These are phyloP conservation scores for Myxocyprinus asiaticus DNA, from an alignment of 2,113 vertebrate genomes.

Conservation along the genomic window DNA sequence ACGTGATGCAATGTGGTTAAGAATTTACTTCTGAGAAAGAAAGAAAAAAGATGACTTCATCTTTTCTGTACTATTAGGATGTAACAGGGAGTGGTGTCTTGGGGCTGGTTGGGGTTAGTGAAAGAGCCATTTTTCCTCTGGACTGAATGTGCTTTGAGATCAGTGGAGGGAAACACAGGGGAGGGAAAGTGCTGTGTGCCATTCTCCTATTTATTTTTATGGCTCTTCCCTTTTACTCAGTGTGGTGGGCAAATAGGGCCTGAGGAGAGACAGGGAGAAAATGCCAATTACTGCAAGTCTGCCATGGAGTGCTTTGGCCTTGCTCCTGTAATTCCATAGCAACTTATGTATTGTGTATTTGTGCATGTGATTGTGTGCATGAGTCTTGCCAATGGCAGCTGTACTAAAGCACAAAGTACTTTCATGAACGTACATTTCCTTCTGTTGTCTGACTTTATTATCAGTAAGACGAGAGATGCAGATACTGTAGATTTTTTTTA, in stretches of 20 bases:
- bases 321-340: conserved; percentile 15
- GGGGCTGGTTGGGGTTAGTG: conserved; percentile 2
- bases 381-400: no score
- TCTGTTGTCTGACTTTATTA: no score
- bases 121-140: conserved; percentile 41
- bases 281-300: conserved; percentile 32
- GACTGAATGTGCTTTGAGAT: conserved; percentile 32
- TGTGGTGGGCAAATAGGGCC: conserved; percentile 36
- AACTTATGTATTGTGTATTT: conserved; percentile 27
- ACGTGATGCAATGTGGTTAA: background rate
- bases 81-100: conserved; percentile 32
- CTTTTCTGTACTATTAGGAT: conserved; percentile 28
- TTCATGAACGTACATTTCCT: no score
- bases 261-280: conserved; percentile 28
- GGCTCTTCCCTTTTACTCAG: conserved; percentile 35
- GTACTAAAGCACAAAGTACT: no score
- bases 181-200: conserved; percentile 18
- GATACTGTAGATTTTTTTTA: no score
- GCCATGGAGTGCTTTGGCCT: conserved; percentile 18
- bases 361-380: no score
- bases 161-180: conserved; percentile 4
- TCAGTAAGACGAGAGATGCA: no score
- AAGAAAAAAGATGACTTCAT: conserved; percentile 41
- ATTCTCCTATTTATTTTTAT: conserved; percentile 47
- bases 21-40: background rate